Conservation (phyloP, 2,113 vertebrate species). For the Cygnus buccinator region DNA sequence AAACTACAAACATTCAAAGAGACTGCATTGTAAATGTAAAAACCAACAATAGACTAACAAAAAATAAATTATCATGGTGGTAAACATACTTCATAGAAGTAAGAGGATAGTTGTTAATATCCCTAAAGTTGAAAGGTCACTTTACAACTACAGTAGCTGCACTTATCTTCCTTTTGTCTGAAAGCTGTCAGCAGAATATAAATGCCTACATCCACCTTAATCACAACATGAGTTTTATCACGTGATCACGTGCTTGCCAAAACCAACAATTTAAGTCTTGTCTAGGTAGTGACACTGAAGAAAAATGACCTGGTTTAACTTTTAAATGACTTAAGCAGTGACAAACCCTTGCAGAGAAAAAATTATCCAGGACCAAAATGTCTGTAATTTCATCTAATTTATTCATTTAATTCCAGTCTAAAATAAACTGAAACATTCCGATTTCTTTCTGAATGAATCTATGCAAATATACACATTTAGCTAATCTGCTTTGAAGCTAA, state of each 20-base stretch:
- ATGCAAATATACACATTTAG: not conserved
- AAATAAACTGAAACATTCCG: not conserved
- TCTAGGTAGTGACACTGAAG: not conserved
- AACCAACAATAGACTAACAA: not conserved
- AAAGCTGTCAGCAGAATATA: slow-evolving; percentile 46
- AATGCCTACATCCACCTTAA: slow-evolving; percentile 28
- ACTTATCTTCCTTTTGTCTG: slow-evolving; percentile 44
- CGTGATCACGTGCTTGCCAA: slow-evolving; percentile 13
- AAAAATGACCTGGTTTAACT: not conserved
- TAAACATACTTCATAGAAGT: not conserved
- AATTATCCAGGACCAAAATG: not conserved
- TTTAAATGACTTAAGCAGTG: not conserved
- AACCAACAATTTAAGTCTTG: not conserved
- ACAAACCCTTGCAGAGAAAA: not conserved
- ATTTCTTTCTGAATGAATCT: not conserved
- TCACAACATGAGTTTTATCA: slow-evolving; percentile 24
- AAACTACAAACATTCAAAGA: slow-evolving; percentile 41
- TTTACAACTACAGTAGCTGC: slow-evolving; percentile 12
- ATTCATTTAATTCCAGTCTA: not conserved
- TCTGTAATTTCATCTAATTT: not conserved
- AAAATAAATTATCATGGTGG: slow-evolving; percentile 3
- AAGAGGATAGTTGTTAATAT: slow-evolving; percentile 41
- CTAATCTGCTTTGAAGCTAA: not conserved
- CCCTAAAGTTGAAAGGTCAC: slow-evolving; percentile 25
- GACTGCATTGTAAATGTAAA: not conserved